Evolutionary conservation across 37 sponge, comb jelly and placozoan species (phyloP), one percentile per base, ranked within the genome.

Genomic region (Halisarca cf. caerulea): DNA sequence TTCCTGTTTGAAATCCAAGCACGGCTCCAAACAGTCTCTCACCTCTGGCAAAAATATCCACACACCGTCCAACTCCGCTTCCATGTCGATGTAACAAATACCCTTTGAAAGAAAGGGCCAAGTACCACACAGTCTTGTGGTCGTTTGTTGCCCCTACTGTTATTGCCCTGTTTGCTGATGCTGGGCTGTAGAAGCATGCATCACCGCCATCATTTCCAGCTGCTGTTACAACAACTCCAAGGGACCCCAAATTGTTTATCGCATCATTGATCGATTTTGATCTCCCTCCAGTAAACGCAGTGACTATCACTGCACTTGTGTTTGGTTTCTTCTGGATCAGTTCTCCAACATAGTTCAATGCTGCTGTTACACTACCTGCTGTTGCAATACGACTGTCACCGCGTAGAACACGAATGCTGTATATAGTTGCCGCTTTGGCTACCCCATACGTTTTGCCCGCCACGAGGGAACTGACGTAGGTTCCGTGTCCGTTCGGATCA

Each of bases 161-260:
- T 42, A 74, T 74, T 42, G 77, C 42, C 2, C 44, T 41, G 2
- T 74, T n/a, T 1, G 77, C 32, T 44, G 77, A 74, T 8, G 77
- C 77, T 74, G 77, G 77, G 42, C 77, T 74, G 77, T 44, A 2
- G 1, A 1, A 1, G 41, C 77, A 74, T 6, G 77, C 42, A 41
- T 74, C 77, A 4, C 42, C 45, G 77, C 77, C 77, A 2, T 74
- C 36, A 37, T 74, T 74, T 4, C 77, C 77, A 11, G 77, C 32
- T 44, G 77, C 77, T 40, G 77, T 6, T 43, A 74, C 14, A 5
- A 74, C 43, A 0, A 39, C 42, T 3, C 77, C 45, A 21, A 40
- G 7, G 24, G 24, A 15, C n/a, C n/a, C 24, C 43, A 74, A 37
- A 4, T 37, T 35, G 21, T 74, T 44, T 25, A 74, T 25, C 2